phyloP scores from a whole-genome alignment of 2,797 vertebrate genomes.

The Mycteria americana region DNA sequence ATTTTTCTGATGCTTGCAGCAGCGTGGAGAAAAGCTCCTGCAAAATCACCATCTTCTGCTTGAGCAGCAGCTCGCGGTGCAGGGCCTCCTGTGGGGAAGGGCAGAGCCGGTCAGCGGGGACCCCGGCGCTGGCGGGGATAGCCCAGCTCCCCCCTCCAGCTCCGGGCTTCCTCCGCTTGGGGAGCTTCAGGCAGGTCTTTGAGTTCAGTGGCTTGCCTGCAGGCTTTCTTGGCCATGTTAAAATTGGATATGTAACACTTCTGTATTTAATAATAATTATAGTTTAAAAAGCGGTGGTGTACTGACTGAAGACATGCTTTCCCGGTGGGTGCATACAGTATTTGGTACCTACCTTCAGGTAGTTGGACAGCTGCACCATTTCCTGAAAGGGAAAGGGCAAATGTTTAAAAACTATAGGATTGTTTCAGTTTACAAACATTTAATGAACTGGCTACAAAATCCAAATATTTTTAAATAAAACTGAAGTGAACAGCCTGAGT shows the following conservation, averaged over 20 bases:
- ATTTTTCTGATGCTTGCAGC: slow-evolving; percentile 73
- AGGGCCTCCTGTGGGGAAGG: slow-evolving; percentile 73
- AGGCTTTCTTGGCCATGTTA: rapidly evolving
- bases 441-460: background rate
- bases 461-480: background rate
- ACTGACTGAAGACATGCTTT: background rate
- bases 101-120: rapidly evolving
- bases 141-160: background rate
- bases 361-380: slow-evolving; percentile 79
- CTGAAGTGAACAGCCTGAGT: background rate
- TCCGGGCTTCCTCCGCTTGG: rapidly evolving
- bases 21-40: slow-evolving; percentile 76
- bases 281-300: no score
- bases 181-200: background rate
- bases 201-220: background rate
- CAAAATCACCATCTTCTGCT: slow-evolving; percentile 78
- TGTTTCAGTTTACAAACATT: background rate
- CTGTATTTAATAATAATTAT: background rate
- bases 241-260: no score
- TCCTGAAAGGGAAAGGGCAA: slow-evolving; percentile 71
- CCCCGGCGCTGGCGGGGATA: no score
- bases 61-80: slow-evolving; percentile 77
- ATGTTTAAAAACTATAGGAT: background rate
- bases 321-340: rapidly evolving
- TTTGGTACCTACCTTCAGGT: slow-evolving; percentile 74